phyloP scores from a whole-genome alignment of 2,113 vertebrate genomes.

The Meriones unguiculatus region DNA sequence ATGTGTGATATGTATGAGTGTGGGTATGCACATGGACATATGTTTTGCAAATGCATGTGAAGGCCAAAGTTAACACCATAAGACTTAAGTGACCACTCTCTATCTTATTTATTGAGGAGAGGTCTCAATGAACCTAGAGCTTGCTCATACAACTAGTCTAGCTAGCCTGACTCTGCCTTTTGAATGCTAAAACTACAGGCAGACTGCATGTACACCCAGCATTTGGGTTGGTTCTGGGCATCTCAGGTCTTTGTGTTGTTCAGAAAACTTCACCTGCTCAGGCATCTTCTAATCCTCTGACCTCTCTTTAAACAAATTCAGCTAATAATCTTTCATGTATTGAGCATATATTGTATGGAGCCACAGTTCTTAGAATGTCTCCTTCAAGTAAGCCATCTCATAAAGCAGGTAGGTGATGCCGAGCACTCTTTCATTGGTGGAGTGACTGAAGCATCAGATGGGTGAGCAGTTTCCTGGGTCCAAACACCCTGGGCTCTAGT shows the following conservation, averaged over 20 bases:
- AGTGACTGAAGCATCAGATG: fast-evolving
- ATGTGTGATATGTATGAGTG: not conserved
- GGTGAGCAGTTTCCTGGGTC: not conserved
- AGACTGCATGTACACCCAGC: no score
- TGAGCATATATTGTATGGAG: not conserved
- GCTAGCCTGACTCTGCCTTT: not conserved
- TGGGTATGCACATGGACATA: not conserved
- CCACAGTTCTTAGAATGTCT: not conserved
- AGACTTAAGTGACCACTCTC: not conserved
- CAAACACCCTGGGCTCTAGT: fast-evolving
- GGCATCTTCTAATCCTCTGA: not conserved
- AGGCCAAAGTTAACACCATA: not conserved
- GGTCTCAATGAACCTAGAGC: not conserved
- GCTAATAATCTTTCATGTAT: not conserved
- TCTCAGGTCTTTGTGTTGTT: not conserved
- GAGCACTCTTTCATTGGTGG: not conserved
- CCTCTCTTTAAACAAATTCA: not conserved
- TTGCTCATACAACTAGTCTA: not conserved
- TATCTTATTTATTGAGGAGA: not conserved
- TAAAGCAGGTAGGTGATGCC: not conserved
- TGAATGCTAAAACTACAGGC: not conserved
- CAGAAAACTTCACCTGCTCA: no score
- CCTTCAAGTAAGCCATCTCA: no score
- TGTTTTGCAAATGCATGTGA: not conserved
- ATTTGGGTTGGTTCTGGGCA: not conserved